Conservation (phyloP, 2,888 invertebrate genomes). For the Phengaris arion region DNA sequence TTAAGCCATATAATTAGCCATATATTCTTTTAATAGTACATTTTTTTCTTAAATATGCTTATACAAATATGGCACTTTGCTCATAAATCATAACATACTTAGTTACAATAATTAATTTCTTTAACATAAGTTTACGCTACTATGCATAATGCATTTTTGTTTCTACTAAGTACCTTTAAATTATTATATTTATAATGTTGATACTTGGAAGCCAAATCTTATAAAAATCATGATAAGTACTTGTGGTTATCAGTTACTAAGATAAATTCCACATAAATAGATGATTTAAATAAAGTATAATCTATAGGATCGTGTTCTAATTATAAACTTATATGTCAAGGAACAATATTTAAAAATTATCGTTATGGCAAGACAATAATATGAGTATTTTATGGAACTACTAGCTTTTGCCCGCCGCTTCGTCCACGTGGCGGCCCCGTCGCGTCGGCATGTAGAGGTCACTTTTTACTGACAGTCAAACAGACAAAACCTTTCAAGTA, state of each 20-base stretch:
- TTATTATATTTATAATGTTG: neutral
- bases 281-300: neutral
- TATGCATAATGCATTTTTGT: neutral
- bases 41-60: neutral
- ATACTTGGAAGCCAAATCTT: neutral
- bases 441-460: too few species aligned
- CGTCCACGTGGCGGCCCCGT: too few species aligned
- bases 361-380: conserved; percentile 1
- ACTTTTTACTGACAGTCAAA: neutral
- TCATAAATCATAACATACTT: neutral
- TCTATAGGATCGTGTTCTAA: conserved; percentile 5
- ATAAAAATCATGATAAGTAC: neutral
- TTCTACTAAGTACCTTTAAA: neutral
- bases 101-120: neutral
- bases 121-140: neutral
- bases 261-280: neutral
- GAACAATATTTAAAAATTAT: neutral
- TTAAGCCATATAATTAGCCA: neutral
- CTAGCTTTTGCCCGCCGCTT: neutral
- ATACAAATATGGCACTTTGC: conserved; percentile 3
- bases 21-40: neutral
- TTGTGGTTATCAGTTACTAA: too few species aligned
- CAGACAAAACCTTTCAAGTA: neutral
- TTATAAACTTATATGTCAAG: neutral
- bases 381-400: conserved; percentile 15